Evolutionary conservation across 2,888 invertebrate species (phyloP).

Genomic region (Cephus spinipes): DNA sequence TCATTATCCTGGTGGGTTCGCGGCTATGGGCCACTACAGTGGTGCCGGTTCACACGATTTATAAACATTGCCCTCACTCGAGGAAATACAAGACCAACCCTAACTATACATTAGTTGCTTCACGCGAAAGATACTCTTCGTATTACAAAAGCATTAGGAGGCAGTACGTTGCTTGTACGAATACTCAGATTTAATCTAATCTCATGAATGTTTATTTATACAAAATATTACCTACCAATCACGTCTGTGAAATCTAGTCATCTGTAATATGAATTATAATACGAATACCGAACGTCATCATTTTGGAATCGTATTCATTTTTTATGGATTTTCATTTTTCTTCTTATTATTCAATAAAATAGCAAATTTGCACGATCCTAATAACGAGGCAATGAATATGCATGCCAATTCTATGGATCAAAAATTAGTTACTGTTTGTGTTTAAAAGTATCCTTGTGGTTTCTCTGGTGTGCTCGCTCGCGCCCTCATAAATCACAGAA

Average conservation of each 20-base stretch:
- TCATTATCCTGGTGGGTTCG: conserved; percentile 14
- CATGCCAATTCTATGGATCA: conserved; percentile 4
- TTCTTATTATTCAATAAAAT: too few species aligned
- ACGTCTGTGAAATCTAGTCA: too few species aligned
- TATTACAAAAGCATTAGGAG: neutral
- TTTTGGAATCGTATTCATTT: too few species aligned
- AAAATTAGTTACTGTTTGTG: conserved; percentile 15
- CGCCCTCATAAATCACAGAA: neutral
- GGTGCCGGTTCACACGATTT: conserved; percentile 23
- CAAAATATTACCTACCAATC: too few species aligned
- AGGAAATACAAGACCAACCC: conserved; percentile 8
- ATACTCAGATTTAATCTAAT: too few species aligned
- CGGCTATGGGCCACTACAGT: conserved; percentile 2
- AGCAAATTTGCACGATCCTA: neutral
- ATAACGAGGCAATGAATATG: conserved; percentile 22
- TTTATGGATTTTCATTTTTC: too few species aligned
- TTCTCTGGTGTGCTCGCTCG: neutral
- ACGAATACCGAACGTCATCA: too few species aligned
- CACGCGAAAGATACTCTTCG: neutral
- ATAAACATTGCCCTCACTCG: conserved; percentile 17
- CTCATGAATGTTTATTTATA: too few species aligned
- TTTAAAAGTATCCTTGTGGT: conserved; percentile 15
- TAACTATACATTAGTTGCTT: neutral
- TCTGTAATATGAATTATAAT: too few species aligned
- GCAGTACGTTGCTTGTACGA: too few species aligned